phyloP scores from a whole-genome alignment of 2,113 vertebrate genomes.

The Atlantisia rogersi region DNA sequence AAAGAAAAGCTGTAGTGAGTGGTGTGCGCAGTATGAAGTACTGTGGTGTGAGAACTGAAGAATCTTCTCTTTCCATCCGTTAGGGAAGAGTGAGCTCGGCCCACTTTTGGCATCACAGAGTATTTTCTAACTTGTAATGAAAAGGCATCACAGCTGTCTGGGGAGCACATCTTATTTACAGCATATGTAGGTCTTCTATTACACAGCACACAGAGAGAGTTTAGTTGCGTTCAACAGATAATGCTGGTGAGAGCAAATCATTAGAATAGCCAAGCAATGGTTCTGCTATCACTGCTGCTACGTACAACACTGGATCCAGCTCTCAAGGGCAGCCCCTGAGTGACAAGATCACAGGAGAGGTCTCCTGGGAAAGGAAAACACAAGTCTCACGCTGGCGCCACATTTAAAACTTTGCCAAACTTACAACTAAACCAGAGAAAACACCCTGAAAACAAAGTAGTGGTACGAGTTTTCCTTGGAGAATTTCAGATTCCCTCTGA shows the following conservation, averaged over 20 bases:
- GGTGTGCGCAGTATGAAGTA: not conserved
- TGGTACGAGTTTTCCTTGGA: not conserved
- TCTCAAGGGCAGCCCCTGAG: conserved; percentile 5
- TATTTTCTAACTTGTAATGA: not conserved
- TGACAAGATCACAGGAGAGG: not conserved
- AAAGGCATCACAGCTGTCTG: conserved; percentile 8
- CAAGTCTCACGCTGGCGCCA: not conserved
- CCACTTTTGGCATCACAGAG: conserved; percentile 48
- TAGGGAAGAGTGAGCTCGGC: conserved; percentile 12
- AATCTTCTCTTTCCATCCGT: not conserved
- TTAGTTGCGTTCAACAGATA: not conserved
- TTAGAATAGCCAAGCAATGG: not conserved
- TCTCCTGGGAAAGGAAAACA: not conserved
- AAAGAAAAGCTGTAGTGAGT: not conserved
- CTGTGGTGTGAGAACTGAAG: not conserved
- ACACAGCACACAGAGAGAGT: not conserved
- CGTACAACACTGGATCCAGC: not conserved
- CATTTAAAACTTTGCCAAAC: not conserved
- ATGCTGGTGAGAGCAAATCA: not conserved
- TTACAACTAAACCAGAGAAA: not conserved
- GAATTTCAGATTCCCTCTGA: not conserved
- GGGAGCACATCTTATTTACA: not conserved
- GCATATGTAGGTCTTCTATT: not conserved
- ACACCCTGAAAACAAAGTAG: conserved; percentile 5
- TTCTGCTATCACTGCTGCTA: not conserved